These are phyloP conservation scores for Paragorgia papillata DNA, from an alignment of 92 coral and sea anemone species.

Conservation along the genomic window DNA sequence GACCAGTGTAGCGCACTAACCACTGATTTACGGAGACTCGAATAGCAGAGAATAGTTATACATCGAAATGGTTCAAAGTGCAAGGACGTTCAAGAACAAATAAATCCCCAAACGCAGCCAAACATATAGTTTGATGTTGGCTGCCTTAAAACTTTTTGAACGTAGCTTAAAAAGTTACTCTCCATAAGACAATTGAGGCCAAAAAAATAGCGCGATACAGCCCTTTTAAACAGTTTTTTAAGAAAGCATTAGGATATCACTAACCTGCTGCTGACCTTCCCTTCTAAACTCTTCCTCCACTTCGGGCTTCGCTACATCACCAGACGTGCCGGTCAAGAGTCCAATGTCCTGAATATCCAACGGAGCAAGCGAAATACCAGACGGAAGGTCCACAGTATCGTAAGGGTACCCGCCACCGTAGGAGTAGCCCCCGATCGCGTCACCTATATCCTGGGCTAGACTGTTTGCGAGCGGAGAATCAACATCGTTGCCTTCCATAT, in stretches of 20 bases:
- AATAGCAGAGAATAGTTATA: no score
- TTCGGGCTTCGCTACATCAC: slow-evolving; percentile 11
- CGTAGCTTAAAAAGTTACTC: no score
- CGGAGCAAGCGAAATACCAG: slow-evolving; percentile 30
- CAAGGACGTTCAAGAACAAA: no score
- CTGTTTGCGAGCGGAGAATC: slow-evolving; percentile 1
- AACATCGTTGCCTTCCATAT: neutral
- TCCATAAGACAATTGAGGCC: no score
- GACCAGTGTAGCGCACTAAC: no score
- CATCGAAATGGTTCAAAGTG: no score
- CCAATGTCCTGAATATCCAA: slow-evolving; percentile 23
- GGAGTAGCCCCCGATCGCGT: slow-evolving; percentile 32
- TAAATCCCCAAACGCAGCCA: no score
- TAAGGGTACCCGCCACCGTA: neutral
- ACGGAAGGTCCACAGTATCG: slow-evolving; percentile 2
- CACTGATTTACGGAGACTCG: no score
- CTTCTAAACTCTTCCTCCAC: slow-evolving; percentile 23
- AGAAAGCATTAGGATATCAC: neutral
- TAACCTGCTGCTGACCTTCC: slow-evolving; percentile 28
- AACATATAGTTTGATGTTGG: no score
- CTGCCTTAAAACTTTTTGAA: no score
- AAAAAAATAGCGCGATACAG: no score
- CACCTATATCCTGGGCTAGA: slow-evolving; percentile 27
- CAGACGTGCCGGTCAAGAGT: slow-evolving; percentile 30
- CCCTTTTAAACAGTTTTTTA: no score